A percentile compares a stretch with the other conserved stretches of the same genome.
Evolutionary conservation across 2,797 vertebrate species (phyloP).

Genomic region (Halcyon chelicuti): DNA sequence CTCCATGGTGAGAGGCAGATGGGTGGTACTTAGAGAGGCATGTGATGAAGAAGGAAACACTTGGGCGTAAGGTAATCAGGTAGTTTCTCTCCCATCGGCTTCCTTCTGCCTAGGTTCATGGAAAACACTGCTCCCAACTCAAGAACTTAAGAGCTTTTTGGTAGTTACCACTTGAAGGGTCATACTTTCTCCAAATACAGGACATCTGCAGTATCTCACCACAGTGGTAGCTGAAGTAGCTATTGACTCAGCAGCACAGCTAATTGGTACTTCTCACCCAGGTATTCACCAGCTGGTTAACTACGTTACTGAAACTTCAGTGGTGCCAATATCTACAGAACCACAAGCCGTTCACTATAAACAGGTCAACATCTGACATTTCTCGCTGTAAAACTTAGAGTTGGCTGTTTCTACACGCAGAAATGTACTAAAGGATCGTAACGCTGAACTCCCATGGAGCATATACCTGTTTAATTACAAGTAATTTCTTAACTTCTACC

Average conservation of each 20-base stretch:
- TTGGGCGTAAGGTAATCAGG: neutral
- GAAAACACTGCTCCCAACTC: neutral
- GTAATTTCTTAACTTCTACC: neutral
- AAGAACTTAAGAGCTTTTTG: neutral
- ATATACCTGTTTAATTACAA: neutral
- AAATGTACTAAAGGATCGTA: neutral
- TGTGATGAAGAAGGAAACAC: neutral
- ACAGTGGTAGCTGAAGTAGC: neutral
- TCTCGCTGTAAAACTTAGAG: neutral
- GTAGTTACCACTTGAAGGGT: neutral
- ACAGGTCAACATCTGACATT: neutral
- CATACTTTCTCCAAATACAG: neutral
- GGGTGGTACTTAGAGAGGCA: neutral
- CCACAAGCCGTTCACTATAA: neutral
- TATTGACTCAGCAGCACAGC: neutral
- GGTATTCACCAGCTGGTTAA: neutral
- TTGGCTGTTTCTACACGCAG: neutral
- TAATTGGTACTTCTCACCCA: neutral
- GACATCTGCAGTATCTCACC: neutral
- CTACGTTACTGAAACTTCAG: neutral
- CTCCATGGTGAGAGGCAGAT: neutral
- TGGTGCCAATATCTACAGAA: neutral
- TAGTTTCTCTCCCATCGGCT: neutral
- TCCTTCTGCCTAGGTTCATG: neutral
- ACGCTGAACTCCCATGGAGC: neutral